phyloP scores from a whole-genome alignment of 2,113 vertebrate species.

The Pantherophis guttatus region DNA sequence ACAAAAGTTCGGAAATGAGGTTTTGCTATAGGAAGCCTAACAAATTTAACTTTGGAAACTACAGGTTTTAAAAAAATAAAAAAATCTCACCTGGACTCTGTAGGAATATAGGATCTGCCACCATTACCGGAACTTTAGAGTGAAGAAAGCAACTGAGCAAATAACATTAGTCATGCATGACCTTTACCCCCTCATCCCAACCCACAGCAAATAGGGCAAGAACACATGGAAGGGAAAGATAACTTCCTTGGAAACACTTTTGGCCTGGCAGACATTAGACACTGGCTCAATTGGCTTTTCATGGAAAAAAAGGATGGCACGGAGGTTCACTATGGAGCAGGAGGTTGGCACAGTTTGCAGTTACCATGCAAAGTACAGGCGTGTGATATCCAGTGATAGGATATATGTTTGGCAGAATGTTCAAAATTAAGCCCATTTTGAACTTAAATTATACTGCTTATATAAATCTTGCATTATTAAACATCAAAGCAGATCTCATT shows the following conservation, averaged over 20 bases:
- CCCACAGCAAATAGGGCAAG: conserved; percentile 40
- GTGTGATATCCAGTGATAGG: neutral
- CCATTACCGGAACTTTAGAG: neutral
- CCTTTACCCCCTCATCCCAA: conserved; percentile 54
- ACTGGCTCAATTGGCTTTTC: neutral
- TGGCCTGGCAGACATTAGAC: neutral
- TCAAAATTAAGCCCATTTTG: neutral
- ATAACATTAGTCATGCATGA: conserved; percentile 14
- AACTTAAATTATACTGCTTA: neutral
- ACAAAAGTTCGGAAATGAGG: too few relatives aligned
- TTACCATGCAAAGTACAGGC: neutral
- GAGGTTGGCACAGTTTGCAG: neutral
- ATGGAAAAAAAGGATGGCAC: neutral
- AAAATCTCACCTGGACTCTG: neutral
- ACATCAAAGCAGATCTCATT: neutral
- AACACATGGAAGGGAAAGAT: neutral
- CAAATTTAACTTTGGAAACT: neutral
- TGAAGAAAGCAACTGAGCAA: neutral
- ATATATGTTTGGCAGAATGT: neutral
- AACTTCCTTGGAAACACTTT: neutral
- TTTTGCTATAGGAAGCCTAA: neutral
- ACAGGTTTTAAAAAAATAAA: neutral
- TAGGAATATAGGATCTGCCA: neutral
- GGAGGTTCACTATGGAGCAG: neutral
- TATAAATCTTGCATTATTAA: neutral